A percentile compares a stretch with the other conserved stretches of the same genome.
These are phyloP conservation scores for Orchesella flavescens DNA, from an alignment of 2,888 invertebrate species.

Conservation along the genomic window DNA sequence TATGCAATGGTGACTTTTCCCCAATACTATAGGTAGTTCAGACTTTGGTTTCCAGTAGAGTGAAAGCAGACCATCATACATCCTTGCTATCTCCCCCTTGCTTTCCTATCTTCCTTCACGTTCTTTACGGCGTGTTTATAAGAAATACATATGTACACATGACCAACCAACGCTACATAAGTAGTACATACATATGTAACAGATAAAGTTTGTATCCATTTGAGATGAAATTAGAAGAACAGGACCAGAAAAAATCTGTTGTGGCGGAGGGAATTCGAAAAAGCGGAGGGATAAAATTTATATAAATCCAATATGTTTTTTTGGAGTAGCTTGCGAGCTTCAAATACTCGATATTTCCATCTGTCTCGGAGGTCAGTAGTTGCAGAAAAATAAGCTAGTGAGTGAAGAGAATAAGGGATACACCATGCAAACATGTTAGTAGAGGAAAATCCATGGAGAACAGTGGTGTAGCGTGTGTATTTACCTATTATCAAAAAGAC, in stretches of 20 bases:
- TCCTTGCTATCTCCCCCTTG: too few species aligned
- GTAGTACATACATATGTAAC: too few species aligned
- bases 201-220: too few species aligned
- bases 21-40: too few species aligned
- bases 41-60: too few species aligned
- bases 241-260: conserved; percentile 25
- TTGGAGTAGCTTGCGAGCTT: conserved; percentile 34
- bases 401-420: neutral
- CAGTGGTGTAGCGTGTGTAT: neutral
- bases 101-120: too few species aligned
- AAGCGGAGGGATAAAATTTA: conserved; percentile 36
- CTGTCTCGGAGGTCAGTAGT: conserved; percentile 34
- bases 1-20: too few species aligned
- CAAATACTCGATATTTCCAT: conserved; percentile 40
- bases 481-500: neutral
- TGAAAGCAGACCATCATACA: too few species aligned
- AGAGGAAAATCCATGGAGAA: conserved; percentile 15
- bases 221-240: conserved; percentile 45
- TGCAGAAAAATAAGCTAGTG: neutral
- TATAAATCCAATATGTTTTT: conserved; percentile 37
- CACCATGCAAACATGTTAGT: neutral
- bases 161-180: too few species aligned
- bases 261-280: conserved; percentile 32
- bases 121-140: too few species aligned
- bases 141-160: too few species aligned